Percentiles rank a stretch among this genome's conserved stretches.
Evolutionary conservation across 2,797 vertebrate species (phyloP).

Genomic region (Champsocephalus gunnari): DNA sequence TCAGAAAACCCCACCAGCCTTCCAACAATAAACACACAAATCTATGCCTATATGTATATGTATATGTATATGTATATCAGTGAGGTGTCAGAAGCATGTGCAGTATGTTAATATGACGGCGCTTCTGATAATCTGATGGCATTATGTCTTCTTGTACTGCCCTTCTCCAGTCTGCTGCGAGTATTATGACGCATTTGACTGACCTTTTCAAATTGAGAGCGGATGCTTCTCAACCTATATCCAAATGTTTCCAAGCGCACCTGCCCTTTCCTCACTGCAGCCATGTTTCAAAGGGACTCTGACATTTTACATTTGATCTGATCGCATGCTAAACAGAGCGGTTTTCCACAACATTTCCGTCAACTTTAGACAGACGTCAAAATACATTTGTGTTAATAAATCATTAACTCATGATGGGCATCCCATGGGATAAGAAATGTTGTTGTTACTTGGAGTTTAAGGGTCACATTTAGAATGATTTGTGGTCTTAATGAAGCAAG

Average conservation of each 20-base stretch:
- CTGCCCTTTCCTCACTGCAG: conserved; percentile 42
- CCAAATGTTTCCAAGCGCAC: conserved; percentile 39
- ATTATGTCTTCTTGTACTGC: conserved; percentile 1
- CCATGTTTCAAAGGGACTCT: conserved; percentile 49
- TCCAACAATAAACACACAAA: conserved; percentile 3
- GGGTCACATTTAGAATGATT: conserved; percentile 16
- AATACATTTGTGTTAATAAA: background rate
- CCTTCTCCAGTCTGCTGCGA: conserved; percentile 31
- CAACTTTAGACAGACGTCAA: conserved; percentile 19
- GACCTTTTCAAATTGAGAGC: conserved; percentile 61
- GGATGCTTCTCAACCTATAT: conserved; percentile 43
- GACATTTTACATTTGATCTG: conserved; percentile 51
- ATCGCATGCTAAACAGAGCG: conserved; percentile 9
- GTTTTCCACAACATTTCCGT: conserved; percentile 9
- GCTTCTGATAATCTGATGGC: conserved; percentile 14
- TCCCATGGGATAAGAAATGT: background rate
- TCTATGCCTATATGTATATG: background rate
- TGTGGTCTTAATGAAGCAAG: conserved; percentile 14
- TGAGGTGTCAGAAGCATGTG: background rate
- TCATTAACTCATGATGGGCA: background rate
- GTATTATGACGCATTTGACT: conserved; percentile 20
- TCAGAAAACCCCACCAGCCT: conserved; percentile 21
- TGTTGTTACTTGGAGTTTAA: background rate
- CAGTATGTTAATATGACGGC: background rate
- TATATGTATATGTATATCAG: background rate